phyloP scores from a whole-genome alignment of 2,113 vertebrate genomes.

The Tiliqua scincoides region DNA sequence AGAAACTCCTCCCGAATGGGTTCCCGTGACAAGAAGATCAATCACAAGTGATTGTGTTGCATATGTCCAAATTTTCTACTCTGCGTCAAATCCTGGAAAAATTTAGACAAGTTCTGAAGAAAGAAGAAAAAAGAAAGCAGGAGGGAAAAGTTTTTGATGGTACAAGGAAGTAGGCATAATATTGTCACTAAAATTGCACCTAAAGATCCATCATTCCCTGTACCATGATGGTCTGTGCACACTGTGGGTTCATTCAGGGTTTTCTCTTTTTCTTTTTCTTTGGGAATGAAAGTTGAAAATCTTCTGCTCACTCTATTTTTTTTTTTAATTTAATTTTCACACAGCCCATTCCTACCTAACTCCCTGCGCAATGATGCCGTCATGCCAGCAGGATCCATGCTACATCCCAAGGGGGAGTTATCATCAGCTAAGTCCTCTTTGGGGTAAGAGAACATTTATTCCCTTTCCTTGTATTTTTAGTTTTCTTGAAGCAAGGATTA shows the following conservation, averaged over 20 bases:
- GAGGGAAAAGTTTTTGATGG: background rate
- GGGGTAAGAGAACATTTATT: no score
- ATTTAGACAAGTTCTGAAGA: background rate
- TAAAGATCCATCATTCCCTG: background rate
- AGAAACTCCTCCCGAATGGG: no score
- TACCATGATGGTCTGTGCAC: background rate
- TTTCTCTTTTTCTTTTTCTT: background rate
- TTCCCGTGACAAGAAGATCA: no score
- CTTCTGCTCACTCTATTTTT: background rate
- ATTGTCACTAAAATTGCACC: background rate
- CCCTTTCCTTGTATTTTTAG: background rate
- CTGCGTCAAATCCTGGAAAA: background rate
- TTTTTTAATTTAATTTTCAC: background rate
- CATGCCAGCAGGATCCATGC: no score
- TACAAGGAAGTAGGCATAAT: background rate
- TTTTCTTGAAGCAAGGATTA: background rate
- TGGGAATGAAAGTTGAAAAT: background rate
- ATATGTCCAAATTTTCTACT: background rate
- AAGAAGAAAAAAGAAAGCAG: background rate
- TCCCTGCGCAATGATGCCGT: no score
- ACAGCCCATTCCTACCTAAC: no score
- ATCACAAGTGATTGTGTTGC: background rate
- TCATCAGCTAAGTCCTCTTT: no score
- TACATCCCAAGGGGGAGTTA: no score
- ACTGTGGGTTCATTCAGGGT: background rate